phyloP scores from a whole-genome alignment of 37 sponge, comb jelly and placozoan genomes.

The Theonella swinhoei region DNA sequence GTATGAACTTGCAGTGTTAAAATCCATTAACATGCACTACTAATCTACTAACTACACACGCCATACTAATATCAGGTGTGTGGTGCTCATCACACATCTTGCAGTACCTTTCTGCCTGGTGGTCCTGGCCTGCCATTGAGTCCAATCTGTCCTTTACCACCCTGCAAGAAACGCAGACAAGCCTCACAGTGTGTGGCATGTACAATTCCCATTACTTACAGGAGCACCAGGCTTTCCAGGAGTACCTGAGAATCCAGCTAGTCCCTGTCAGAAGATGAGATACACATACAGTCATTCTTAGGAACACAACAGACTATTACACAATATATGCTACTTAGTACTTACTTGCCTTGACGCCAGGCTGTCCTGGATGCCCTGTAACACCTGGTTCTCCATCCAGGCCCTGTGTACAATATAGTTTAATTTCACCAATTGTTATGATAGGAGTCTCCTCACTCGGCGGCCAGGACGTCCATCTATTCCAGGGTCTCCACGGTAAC shows the following conservation, averaged over 20 bases:
- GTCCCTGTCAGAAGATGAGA: constrained; percentile 18
- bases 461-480: constrained; percentile 40
- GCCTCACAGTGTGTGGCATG: no score
- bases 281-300: background rate
- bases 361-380: constrained; percentile 43
- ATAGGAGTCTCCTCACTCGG: constrained; percentile 1
- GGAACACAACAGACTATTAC: background rate
- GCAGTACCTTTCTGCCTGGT: constrained; percentile 62
- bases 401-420: constrained; percentile 13
- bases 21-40: background rate
- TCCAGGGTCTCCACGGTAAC: constrained; percentile 18
- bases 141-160: constrained; percentile 45
- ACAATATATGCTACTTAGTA: constrained; percentile 3
- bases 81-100: constrained; percentile 23
- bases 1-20: background rate
- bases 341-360: constrained; percentile 84
- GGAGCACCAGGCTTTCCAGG: constrained; percentile 29
- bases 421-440: background rate
- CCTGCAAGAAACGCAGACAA: constrained; percentile 30
- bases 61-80: background rate
- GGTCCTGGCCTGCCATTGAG: constrained; percentile 51
- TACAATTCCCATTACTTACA: constrained; percentile 16
- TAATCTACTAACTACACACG: background rate
- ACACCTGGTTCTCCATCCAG: constrained; percentile 23
- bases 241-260: constrained; percentile 22